Evolutionary conservation across 64 coral and sea anemone genomes (phyloP).

Genomic region (Stichodactyla helianthus): DNA sequence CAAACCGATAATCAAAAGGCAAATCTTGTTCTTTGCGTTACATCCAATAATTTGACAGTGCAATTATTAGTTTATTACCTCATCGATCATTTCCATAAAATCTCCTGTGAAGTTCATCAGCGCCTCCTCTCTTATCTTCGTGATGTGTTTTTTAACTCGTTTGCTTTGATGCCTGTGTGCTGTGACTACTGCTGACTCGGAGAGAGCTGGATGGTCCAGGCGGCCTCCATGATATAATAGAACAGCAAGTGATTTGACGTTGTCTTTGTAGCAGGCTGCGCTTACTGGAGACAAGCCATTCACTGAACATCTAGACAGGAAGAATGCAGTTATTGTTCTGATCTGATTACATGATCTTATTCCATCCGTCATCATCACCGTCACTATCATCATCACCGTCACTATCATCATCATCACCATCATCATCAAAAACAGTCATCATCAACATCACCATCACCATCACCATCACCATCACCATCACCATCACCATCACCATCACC

Average conservation of each 20-base stretch:
- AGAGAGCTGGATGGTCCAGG: background rate
- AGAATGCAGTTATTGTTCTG: no score
- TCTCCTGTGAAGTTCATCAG: background rate
- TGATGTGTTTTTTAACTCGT: background rate
- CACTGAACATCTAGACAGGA: background rate
- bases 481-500: no score
- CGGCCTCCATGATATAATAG: slow-evolving; percentile 32
- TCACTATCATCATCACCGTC: no score
- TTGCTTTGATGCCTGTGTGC: background rate
- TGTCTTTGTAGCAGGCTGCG: slow-evolving; percentile 28
- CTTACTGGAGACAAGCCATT: slow-evolving; percentile 35
- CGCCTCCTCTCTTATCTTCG: background rate
- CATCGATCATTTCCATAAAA: background rate
- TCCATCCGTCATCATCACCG: no score
- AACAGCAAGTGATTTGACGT: slow-evolving; percentile 15
- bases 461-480: no score
- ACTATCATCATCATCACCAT: no score
- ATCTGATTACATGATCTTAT: background rate
- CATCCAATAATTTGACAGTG: no score
- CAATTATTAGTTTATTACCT: background rate
- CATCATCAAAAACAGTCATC: no score
- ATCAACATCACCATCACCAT: no score
- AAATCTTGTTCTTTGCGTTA: no score
- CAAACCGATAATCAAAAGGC: no score
- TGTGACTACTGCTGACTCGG: slow-evolving; percentile 11